Percentiles rank a stretch among this genome's conserved stretches.
phyloP scores from a whole-genome alignment of 2,113 vertebrate species.

The Probosciger aterrimus region DNA sequence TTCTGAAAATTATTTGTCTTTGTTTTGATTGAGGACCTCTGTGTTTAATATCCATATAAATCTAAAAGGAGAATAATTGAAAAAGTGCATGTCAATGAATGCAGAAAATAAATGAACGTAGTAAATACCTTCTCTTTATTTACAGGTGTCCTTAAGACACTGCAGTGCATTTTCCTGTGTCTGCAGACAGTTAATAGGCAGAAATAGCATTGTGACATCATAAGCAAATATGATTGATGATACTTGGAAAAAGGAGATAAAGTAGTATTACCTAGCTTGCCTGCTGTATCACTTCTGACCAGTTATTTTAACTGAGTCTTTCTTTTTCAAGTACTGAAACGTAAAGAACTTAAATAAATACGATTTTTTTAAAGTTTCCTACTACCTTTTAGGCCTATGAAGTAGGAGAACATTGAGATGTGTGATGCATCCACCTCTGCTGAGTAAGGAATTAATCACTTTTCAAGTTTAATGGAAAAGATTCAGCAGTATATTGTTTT shows the following conservation, averaged over 20 bases:
- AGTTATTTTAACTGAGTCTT: background rate
- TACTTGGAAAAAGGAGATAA: background rate
- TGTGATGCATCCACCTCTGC: background rate
- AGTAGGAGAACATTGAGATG: background rate
- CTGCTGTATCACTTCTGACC: background rate
- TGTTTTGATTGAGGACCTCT: background rate
- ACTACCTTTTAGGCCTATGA: background rate
- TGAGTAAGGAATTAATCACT: conserved; percentile 44
- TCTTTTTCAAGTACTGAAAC: background rate
- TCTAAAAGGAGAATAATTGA: background rate
- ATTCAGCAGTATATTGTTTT: conserved; percentile 33
- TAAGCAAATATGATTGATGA: background rate
- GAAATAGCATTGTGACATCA: background rate
- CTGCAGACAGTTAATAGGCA: background rate
- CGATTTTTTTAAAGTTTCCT: background rate
- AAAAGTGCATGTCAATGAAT: background rate
- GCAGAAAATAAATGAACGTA: background rate
- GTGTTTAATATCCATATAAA: background rate
- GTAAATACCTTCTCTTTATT: background rate
- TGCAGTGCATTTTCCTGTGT: background rate
- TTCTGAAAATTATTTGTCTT: background rate
- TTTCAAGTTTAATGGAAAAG: conserved; percentile 58
- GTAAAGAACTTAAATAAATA: background rate
- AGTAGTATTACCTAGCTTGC: background rate
- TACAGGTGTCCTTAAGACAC: background rate